A percentile compares a stretch with the other conserved stretches of the same genome.
Evolutionary conservation across 2,797 vertebrate genomes (phyloP).

Genomic region (Chiroxiphia lanceolata): DNA sequence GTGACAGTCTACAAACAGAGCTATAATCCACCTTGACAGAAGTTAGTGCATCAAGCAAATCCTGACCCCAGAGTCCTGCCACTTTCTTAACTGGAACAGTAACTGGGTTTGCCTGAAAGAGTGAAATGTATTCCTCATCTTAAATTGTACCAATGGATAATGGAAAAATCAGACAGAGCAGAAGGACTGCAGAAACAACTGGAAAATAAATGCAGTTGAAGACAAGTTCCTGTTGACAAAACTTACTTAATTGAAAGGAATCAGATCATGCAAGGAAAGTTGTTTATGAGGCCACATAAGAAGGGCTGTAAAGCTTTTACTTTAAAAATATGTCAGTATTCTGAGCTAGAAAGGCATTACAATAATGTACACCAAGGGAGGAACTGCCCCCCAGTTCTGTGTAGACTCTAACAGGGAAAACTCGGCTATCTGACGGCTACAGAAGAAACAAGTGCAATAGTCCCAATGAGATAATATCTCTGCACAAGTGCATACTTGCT

Average conservation of each 20-base stretch:
- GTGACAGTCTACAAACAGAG: background rate
- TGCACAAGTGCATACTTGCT: background rate
- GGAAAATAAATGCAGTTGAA: background rate
- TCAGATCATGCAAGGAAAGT: background rate
- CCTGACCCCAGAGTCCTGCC: background rate
- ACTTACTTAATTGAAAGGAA: background rate
- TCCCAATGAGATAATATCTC: background rate
- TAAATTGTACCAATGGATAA: background rate
- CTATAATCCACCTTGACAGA: background rate
- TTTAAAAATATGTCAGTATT: background rate
- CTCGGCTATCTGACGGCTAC: background rate
- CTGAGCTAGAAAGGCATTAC: background rate
- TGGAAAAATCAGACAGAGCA: background rate
- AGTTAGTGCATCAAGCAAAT: background rate
- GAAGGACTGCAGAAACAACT: background rate
- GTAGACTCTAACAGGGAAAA: background rate
- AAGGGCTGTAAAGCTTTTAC: background rate
- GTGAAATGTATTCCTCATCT: background rate
- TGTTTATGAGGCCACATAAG: background rate
- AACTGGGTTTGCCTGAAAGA: background rate
- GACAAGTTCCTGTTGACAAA: background rate
- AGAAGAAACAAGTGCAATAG: background rate
- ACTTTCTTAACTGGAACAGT: background rate
- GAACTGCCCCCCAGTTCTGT: background rate
- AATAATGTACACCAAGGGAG: background rate